These are phyloP conservation scores for Botia kubotai DNA, from an alignment of 2,797 vertebrate species.

Conservation along the genomic window DNA sequence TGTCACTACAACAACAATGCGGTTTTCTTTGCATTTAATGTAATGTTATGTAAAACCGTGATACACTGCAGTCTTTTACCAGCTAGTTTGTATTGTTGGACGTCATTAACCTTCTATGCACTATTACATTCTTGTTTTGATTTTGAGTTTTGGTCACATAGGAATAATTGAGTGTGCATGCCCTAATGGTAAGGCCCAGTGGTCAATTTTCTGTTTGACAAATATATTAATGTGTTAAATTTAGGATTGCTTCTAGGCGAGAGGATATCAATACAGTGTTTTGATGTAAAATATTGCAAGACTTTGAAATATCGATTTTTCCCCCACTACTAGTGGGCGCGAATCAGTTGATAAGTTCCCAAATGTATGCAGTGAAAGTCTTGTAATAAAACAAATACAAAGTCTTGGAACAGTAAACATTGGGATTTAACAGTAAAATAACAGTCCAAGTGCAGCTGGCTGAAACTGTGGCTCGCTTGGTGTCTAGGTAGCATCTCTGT, in stretches of 20 bases:
- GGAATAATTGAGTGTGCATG: not conserved
- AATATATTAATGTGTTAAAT: not conserved
- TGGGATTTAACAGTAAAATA: not conserved
- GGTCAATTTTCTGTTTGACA: not conserved
- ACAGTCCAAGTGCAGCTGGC: constrained; percentile 4
- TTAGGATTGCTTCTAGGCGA: not conserved
- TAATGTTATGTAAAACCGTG: not conserved
- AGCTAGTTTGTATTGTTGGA: not conserved
- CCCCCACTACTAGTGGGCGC: no score
- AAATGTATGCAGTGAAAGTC: constrained; percentile 1
- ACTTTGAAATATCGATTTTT: not conserved
- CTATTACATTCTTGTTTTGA: not conserved
- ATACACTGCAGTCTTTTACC: not conserved
- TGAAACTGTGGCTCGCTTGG: not conserved
- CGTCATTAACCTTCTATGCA: not conserved
- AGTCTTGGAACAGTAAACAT: constrained; percentile 6
- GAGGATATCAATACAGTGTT: not conserved
- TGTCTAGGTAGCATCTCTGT: not conserved
- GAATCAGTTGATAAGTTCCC: not conserved
- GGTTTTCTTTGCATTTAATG: not conserved
- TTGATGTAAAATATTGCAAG: not conserved
- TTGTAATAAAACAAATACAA: not conserved
- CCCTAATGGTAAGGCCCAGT: not conserved
- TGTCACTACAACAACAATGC: not conserved
- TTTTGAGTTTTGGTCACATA: not conserved